A percentile compares a stretch with the other conserved stretches of the same genome.
phyloP scores from a whole-genome alignment of 37 sponge, comb jelly and placozoan genomes.

The Ephydatia muelleri region DNA sequence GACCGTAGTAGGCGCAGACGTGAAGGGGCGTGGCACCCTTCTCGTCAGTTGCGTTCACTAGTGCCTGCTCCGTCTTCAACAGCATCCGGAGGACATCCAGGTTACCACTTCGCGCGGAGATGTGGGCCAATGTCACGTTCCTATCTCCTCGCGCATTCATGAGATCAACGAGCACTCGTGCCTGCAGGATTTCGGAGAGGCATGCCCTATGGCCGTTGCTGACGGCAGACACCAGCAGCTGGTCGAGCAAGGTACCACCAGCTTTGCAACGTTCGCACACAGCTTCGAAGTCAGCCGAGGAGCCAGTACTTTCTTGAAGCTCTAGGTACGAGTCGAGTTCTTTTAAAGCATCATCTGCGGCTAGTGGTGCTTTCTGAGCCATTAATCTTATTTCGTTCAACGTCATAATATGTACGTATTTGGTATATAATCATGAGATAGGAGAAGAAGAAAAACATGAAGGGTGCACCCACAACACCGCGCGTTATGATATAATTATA shows the following conservation, averaged over 20 bases:
- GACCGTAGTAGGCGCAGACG: slow-evolving; percentile 76
- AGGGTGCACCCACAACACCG: no score
- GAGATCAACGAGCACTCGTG: neutral
- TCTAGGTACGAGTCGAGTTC: slow-evolving; percentile 8
- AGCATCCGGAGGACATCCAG: slow-evolving; percentile 44
- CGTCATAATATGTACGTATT: no score
- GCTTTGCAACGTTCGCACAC: no score
- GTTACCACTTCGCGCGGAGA: slow-evolving; percentile 66
- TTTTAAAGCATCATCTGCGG: neutral
- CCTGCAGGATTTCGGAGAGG: neutral
- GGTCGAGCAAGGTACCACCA: no score
- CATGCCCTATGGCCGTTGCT: neutral
- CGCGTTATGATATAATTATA: no score
- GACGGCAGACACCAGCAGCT: neutral
- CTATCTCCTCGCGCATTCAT: neutral
- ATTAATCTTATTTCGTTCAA: no score
- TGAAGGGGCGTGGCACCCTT: slow-evolving; percentile 84
- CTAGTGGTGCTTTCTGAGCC: neutral
- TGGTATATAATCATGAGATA: no score
- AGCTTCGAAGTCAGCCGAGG: no score
- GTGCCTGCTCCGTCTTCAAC: slow-evolving; percentile 16
- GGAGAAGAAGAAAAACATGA: no score
- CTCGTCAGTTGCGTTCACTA: slow-evolving; percentile 42
- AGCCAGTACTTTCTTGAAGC: no score
- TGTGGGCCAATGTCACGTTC: slow-evolving; percentile 62